A percentile compares a stretch with the other conserved stretches of the same genome.
These are phyloP conservation scores for Doryteuthis pealeii DNA, from an alignment of 1,140 invertebrate genomes.

Conservation along the genomic window DNA sequence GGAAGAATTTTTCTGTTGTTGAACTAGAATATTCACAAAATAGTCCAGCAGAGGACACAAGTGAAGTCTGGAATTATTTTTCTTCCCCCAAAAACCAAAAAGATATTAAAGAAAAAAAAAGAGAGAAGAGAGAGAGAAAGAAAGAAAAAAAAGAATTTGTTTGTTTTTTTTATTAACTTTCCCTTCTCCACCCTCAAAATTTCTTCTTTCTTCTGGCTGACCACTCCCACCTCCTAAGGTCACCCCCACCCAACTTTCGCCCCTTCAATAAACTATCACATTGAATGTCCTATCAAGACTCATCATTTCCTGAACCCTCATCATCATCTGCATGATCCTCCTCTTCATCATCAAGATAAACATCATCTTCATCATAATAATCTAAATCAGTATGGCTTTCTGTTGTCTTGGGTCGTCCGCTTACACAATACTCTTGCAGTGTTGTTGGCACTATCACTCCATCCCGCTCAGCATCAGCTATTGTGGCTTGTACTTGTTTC, in stretches of 20 bases:
- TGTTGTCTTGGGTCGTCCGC: conserved; percentile 42
- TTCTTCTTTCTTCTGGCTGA: too few relatives aligned
- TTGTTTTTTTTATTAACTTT: too few relatives aligned
- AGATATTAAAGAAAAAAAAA: too few relatives aligned
- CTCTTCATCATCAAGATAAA: conserved; percentile 54
- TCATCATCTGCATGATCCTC: conserved; percentile 56
- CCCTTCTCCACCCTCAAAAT: too few relatives aligned
- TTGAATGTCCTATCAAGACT: conserved; percentile 40
- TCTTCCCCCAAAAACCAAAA: too few relatives aligned
- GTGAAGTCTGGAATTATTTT: too few relatives aligned
- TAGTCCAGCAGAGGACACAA: too few relatives aligned
- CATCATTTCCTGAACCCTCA: conserved; percentile 54
- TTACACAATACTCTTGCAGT: conserved; percentile 85
- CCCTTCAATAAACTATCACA: conserved; percentile 12
- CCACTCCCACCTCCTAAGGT: neutral
- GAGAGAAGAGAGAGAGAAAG: too few relatives aligned
- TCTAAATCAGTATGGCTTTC: conserved; percentile 47
- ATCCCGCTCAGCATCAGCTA: conserved; percentile 93
- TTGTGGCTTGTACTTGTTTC: conserved; percentile 93
- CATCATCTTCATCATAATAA: conserved; percentile 59
- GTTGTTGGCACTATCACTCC: conserved; percentile 95
- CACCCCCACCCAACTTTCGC: neutral
- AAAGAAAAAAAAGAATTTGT: too few relatives aligned
- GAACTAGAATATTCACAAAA: too few relatives aligned
- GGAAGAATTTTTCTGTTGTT: too few relatives aligned